Evolutionary conservation across 2,888 invertebrate genomes (phyloP).

Genomic region (Cabera pusaria): DNA sequence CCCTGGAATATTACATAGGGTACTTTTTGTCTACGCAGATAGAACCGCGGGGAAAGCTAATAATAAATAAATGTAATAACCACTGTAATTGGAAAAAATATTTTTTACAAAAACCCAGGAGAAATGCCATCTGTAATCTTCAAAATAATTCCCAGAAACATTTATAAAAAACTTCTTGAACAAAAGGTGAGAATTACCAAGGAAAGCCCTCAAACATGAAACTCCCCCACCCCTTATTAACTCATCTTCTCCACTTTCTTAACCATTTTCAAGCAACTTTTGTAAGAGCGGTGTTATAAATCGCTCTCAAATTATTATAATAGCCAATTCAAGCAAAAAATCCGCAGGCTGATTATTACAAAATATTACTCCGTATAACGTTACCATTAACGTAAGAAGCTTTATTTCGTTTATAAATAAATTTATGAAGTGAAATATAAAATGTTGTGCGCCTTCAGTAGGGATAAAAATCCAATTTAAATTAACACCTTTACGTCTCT

Average conservation of each 20-base stretch:
- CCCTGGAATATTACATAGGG: no score
- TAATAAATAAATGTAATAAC: no score
- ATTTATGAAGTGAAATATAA: neutral
- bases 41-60: no score
- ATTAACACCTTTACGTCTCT: no score
- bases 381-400: neutral
- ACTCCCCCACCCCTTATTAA: neutral
- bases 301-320: constrained; percentile 30
- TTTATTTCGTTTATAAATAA: constrained; percentile 4
- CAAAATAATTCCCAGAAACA: no score
- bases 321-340: constrained; percentile 20
- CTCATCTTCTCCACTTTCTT: constrained; percentile 8
- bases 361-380: neutral
- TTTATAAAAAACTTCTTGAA: no score
- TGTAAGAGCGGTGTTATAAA: constrained; percentile 22
- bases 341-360: constrained; percentile 13
- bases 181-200: no score
- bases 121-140: no score
- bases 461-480: neutral
- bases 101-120: no score
- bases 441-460: neutral
- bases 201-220: no score
- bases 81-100: no score
- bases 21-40: no score
- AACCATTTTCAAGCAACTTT: constrained; percentile 17